A percentile compares a stretch with the other conserved stretches of the same genome.
These are phyloP conservation scores for Eupeodes latifasciatus DNA, from an alignment of 2,888 invertebrate species.

Conservation along the genomic window DNA sequence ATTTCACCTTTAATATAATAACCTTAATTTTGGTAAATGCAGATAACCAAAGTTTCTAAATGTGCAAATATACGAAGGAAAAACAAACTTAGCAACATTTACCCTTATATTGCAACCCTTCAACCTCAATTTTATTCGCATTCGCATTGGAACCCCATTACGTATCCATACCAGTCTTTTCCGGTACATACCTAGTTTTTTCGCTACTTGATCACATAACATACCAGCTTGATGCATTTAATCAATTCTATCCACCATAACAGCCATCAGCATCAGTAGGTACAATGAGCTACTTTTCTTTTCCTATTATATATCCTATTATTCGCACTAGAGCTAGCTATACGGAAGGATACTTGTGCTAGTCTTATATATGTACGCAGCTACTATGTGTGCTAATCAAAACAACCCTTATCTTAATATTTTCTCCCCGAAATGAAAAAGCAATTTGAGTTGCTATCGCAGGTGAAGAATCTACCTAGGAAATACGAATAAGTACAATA, in stretches of 20 bases:
- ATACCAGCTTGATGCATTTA: constrained; percentile 71
- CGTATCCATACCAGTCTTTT: background rate
- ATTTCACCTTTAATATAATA: no score
- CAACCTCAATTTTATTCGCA: background rate
- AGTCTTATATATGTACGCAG: background rate
- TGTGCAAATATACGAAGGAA: background rate
- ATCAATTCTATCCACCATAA: constrained; percentile 59
- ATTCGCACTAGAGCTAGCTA: constrained; percentile 35
- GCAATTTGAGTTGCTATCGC: constrained; percentile 55
- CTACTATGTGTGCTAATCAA: constrained; percentile 56
- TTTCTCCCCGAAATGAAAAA: constrained; percentile 26
- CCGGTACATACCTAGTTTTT: constrained; percentile 13
- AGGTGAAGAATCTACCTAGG: constrained; percentile 45
- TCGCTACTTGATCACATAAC: constrained; percentile 35
- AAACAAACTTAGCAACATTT: background rate
- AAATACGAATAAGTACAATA: constrained; percentile 8
- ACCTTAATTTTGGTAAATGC: no score
- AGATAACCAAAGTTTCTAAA: background rate
- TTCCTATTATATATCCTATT: background rate
- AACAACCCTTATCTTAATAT: constrained; percentile 62
- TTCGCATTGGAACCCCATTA: constrained; percentile 5
- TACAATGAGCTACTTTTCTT: constrained; percentile 44
- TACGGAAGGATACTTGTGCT: background rate
- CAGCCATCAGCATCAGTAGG: background rate
- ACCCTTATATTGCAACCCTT: constrained; percentile 28